Evolutionary conservation across 2,797 vertebrate genomes (phyloP).

Genomic region (Mus caroli): DNA sequence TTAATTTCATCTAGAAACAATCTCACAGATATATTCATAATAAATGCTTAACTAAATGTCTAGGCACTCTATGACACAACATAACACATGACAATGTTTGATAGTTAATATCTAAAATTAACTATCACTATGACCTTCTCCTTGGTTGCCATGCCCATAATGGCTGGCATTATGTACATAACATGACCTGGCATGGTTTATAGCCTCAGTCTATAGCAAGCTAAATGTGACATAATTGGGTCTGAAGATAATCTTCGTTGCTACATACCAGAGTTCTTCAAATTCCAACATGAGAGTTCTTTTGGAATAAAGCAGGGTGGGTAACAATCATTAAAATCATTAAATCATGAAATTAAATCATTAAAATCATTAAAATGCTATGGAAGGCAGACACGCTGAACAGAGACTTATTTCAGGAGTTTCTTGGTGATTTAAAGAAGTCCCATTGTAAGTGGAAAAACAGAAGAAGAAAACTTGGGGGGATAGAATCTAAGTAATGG

Average conservation of each 20-base stretch:
- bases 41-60: constrained; percentile 8
- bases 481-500: background rate
- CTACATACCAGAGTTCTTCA: constrained; percentile 25
- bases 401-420: constrained; percentile 1
- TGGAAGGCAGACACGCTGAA: constrained; percentile 22
- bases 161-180: background rate
- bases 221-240: background rate
- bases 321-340: constrained; percentile 1
- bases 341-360: too few relatives aligned
- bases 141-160: background rate
- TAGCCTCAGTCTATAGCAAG: background rate
- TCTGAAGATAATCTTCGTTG: background rate
- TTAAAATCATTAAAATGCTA: background rate
- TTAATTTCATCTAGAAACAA: constrained; percentile 17
- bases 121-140: background rate
- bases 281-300: constrained; percentile 19
- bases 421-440: constrained; percentile 6
- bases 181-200: constrained; percentile 12
- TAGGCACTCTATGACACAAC: background rate
- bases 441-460: constrained; percentile 22
- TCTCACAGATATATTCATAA: constrained; percentile 10
- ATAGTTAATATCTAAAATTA: constrained; percentile 23
- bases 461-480: constrained; percentile 9
- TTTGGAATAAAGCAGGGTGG: background rate
- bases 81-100: background rate